Evolutionary conservation across 2,797 vertebrate genomes (phyloP), one percentile per base, ranked within the genome.

Genomic region (Xyrichtys novacula): DNA sequence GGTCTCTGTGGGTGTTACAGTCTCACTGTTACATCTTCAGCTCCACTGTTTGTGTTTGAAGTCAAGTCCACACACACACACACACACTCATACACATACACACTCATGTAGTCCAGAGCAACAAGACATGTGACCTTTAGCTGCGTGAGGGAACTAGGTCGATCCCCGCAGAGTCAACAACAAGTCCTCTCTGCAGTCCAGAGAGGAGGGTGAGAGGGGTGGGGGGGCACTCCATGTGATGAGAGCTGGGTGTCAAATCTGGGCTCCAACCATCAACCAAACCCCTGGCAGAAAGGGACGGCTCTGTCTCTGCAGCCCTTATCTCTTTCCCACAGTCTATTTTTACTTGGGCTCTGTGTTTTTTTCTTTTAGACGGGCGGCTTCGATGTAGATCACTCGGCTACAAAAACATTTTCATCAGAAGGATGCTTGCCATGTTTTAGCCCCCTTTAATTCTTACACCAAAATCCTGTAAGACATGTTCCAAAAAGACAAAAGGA

Each of bases 111-210:
- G 65, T 8, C 34, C 38, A 19, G 38, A 68, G 57, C 69, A 40
- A 38, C 50, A 28, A 70, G 76, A 76, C 72, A 58, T 56, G 79
- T 59, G 69, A 83, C 87, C 88, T 89, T 85, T 73, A 78, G 61
- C 77, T 75, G 67, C n/a, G 6, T 71, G 65, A 83, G 61, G 83
- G 81, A 90, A 85, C 72, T 85, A 42, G 88, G 87, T 84, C 72
- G 54, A 40, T 61, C 68, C 71, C 84, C 1, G 72, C 28, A 46
- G 85, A 88, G 81, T 63, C 42, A 74, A 83, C 81, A 78, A 81
- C 83, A 85, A 71, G 79, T 80, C 61, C 53, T 65, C 67, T 55
- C 74, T 36, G 20, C 76, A 46, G 75, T 40, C 46, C 67, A 17
- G 58, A 36, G 44, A 26, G 26, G 56, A 19, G 34, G 52, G 28